Percentiles rank a stretch among this genome's conserved stretches.
phyloP scores from a whole-genome alignment of 2,113 vertebrate species.

The Arothron firmamentum region DNA sequence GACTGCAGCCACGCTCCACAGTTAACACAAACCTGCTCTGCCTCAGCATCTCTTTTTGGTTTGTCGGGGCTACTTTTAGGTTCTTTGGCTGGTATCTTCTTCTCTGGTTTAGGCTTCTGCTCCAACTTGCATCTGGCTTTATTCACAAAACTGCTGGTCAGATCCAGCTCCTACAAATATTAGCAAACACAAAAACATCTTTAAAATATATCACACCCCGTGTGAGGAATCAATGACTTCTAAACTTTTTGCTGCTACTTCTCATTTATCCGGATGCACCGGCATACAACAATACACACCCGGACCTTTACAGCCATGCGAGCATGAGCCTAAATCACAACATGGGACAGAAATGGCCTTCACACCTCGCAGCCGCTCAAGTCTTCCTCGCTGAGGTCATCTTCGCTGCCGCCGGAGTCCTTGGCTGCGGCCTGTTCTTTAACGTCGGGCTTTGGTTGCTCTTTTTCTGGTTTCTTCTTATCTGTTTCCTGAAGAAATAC shows the following conservation, averaged over 20 bases:
- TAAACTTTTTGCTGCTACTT: not conserved
- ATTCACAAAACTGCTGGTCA: conserved; percentile 63
- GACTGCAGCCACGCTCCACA: not conserved
- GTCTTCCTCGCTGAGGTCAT: conserved; percentile 38
- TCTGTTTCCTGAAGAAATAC: conserved; percentile 4
- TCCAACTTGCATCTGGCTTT: conserved; percentile 63
- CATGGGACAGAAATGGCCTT: not conserved
- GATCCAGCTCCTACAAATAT: conserved; percentile 50
- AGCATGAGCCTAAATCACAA: too few relatives aligned
- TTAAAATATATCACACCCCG: not conserved
- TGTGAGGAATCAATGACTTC: not conserved
- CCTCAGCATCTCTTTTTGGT: not conserved
- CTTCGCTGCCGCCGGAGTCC: conserved; percentile 34
- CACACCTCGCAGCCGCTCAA: conserved; percentile 36
- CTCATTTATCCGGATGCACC: too few relatives aligned
- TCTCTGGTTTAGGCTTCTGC: conserved; percentile 40
- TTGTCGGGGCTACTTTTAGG: conserved; percentile 5
- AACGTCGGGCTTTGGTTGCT: conserved; percentile 6
- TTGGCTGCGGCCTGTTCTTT: conserved; percentile 13
- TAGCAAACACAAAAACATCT: not conserved
- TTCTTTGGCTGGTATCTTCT: conserved; percentile 40
- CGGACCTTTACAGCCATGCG: too few relatives aligned
- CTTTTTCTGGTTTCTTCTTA: not conserved
- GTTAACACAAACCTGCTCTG: conserved; percentile 25
- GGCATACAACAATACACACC: too few relatives aligned